Evolutionary conservation across 1,140 invertebrate genomes (phyloP).

Genomic region (Ostrea denselamellosa): DNA sequence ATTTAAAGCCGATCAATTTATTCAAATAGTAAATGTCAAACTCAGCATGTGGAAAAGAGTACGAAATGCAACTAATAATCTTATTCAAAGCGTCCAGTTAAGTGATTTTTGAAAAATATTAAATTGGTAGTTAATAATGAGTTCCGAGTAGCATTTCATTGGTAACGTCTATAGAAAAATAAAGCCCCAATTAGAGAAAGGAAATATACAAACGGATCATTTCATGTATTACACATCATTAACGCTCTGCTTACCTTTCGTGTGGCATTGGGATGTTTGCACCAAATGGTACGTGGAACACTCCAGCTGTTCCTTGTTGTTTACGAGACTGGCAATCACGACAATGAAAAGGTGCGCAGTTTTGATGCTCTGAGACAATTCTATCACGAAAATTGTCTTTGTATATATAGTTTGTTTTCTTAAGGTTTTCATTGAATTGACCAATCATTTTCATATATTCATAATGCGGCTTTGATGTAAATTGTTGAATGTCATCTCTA

Average conservation of each 20-base stretch:
- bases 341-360: neutral
- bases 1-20: too few species aligned
- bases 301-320: neutral
- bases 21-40: too few species aligned
- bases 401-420: neutral
- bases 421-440: neutral
- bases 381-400: neutral
- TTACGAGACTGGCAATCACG: neutral
- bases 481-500: neutral
- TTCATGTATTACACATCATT: neutral
- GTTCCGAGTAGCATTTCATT: slow-evolving; percentile 25
- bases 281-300: neutral
- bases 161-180: neutral
- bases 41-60: too few species aligned
- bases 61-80: too few species aligned
- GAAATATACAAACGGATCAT: neutral
- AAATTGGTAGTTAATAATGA: neutral
- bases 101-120: too few species aligned
- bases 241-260: neutral
- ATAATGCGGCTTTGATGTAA: neutral
- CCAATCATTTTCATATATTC: neutral
- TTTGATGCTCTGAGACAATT: neutral
- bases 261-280: neutral
- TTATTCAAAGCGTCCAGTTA: too few species aligned
- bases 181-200: neutral